Conservation (phyloP, 2,888 invertebrate genomes). For the Patella caerulea region DNA sequence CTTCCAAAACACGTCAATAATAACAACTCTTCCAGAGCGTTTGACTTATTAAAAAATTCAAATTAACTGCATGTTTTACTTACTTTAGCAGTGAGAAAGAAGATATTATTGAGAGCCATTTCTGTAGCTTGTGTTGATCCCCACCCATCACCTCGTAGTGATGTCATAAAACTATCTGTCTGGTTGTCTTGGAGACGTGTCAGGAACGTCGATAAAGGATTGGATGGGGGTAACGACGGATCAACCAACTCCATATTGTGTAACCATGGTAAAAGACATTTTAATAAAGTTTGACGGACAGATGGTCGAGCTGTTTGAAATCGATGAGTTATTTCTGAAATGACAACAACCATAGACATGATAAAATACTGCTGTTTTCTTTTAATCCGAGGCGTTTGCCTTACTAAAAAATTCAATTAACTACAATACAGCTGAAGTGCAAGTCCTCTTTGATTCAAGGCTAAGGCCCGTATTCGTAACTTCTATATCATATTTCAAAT, state of each 20-base stretch:
- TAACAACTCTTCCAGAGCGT: too few relatives aligned
- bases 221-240: conserved; percentile 86
- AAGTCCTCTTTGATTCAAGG: too few relatives aligned
- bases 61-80: not conserved
- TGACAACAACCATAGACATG: conserved; percentile 8
- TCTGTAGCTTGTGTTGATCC: conserved; percentile 99
- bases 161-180: conserved; percentile 73
- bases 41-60: too few relatives aligned
- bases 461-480: too few relatives aligned
- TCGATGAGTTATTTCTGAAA: conserved; percentile 93
- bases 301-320: conserved; percentile 96
- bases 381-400: not conserved
- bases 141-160: conserved; percentile 91
- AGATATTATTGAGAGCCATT: conserved; percentile 98
- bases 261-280: conserved; percentile 96
- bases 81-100: conserved; percentile 90
- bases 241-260: conserved; percentile 99
- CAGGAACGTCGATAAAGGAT: conserved; percentile 62
- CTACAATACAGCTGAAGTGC: not conserved
- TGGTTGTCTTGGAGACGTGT: conserved; percentile 75
- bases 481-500: too few relatives aligned
- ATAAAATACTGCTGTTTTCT: not conserved
- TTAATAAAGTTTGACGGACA: conserved; percentile 90
- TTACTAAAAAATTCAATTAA: not conserved
- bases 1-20: too few relatives aligned